Base-by-base conservation (phyloP, 2,888 invertebrate genomes). In the Gymnocheta viridis region DNA sequence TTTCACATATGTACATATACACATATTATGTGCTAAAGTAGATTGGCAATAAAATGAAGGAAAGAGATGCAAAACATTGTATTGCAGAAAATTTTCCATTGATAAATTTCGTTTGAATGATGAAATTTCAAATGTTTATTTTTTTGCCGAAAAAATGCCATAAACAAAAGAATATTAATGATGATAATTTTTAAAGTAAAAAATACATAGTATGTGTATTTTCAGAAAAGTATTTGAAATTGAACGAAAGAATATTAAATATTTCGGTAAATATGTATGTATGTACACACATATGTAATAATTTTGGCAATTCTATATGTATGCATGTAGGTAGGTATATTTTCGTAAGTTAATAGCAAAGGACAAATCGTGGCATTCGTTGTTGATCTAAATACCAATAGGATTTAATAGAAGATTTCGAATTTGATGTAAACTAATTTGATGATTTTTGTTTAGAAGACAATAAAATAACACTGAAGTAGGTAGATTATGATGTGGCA, bases 41-140 rank as follows among this genome's bases (percentile, higher is more conserved):
- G 78, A n/a, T 44, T 4, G 60, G 70, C 62, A 70, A 67, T 67
- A 41, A 14, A 35, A 49, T 54, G 32, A 60, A 12, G 12, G 32
- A 81, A 64, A 81, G 69, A 81, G 77, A 69, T 12, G 47, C 32
- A 64, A 54, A 54, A 58, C 58, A 22, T 67, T 49, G 19, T 38
- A 24, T 80, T 87, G 87, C 88, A 87, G 88, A 88, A 88, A 88
- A 88, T 88, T 88, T 88, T 88, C 88, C 88, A 88, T 88, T 88
- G 88, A 88, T 88, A 86, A 82, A 79, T 85, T 87, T 86, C 69
- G 58, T 84, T 79, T 35, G 73, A 70, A 82, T 86, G 82, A 85
- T 85, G 72, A 85, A 76, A 76, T 82, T 70, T 51, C 12, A 51
- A 22, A 32, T 32, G 29, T 22, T 54, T 41, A 1, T 24, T 51